Conservation (phyloP, 1,140 invertebrate species). For the Drosophila micromelanica region DNA sequence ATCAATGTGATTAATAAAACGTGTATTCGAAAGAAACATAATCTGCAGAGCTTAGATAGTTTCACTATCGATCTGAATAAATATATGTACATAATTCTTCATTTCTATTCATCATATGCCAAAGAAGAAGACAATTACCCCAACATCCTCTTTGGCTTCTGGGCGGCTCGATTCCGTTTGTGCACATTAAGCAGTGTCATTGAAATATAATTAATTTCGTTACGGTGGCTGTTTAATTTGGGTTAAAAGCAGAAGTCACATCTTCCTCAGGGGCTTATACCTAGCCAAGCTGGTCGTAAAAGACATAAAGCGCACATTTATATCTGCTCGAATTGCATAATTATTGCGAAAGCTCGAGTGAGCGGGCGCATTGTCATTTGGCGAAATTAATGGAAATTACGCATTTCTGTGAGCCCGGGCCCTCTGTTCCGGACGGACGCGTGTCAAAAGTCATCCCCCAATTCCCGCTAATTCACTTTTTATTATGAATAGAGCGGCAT, state of each 20-base stretch:
- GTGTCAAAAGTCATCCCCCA: conserved; percentile 27
- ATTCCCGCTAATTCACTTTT: conserved; percentile 52
- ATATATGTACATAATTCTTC: conserved; percentile 39
- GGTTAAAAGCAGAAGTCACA: conserved; percentile 48
- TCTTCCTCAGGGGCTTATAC: conserved; percentile 15
- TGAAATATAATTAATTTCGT: conserved; percentile 64
- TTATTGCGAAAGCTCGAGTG: conserved; percentile 40
- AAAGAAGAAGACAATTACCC: conserved; percentile 6
- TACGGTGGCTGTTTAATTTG: conserved; percentile 51
- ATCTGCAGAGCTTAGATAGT: conserved; percentile 12
- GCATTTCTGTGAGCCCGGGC: conserved; percentile 3
- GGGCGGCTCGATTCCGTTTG: conserved; percentile 34
- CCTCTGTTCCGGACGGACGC: conserved; percentile 18
- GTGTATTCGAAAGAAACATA: neutral
- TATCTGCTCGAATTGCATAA: conserved; percentile 51
- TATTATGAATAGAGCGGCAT: conserved; percentile 35
- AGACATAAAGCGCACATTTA: conserved; percentile 55
- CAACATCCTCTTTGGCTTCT: conserved; percentile 2
- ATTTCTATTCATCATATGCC: conserved; percentile 72
- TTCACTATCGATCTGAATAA: conserved; percentile 5
- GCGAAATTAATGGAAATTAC: conserved; percentile 46
- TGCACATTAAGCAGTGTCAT: too few relatives aligned
- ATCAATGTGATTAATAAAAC: neutral
- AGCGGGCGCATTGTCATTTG: conserved; percentile 36
- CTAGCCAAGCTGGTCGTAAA: conserved; percentile 53